Conservation (phyloP, 2,113 vertebrate genomes). For the Catagonus wagneri region DNA sequence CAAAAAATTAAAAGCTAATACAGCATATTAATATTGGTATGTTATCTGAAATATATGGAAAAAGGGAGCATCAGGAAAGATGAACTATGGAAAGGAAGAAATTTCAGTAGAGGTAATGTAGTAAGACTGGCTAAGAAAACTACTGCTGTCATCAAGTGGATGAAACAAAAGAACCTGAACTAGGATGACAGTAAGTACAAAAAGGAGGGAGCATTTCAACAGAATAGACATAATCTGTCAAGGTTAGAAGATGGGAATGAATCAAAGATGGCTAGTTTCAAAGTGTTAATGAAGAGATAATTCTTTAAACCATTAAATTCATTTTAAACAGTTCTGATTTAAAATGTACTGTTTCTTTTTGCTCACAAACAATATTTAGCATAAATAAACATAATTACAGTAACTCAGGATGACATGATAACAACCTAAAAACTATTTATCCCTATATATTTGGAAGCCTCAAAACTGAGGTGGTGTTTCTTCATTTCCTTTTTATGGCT, state of each 20-base stretch:
- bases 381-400: slow-evolving; percentile 1
- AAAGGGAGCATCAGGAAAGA: slow-evolving; percentile 20
- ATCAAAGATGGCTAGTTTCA: slow-evolving; percentile 54
- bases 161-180: slow-evolving; percentile 48
- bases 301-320: slow-evolving; percentile 45
- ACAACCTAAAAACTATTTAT: not conserved
- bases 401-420: not conserved
- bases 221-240: slow-evolving; percentile 32
- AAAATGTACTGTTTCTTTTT: slow-evolving; percentile 39
- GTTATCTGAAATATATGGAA: slow-evolving; percentile 41
- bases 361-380: slow-evolving; percentile 17
- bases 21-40: not conserved
- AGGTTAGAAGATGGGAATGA: slow-evolving; percentile 38
- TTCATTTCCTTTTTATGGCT: slow-evolving; percentile 58
- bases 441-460: not conserved
- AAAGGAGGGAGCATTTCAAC: not conserved
- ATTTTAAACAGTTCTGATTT: slow-evolving; percentile 36
- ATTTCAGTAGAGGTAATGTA: slow-evolving; percentile 34
- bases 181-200: slow-evolving; percentile 14
- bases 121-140: slow-evolving; percentile 40
- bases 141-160: not conserved
- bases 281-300: slow-evolving; percentile 18
- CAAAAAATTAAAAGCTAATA: slow-evolving; percentile 46
- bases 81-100: slow-evolving; percentile 2
- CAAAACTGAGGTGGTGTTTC: slow-evolving; percentile 19